Percentiles rank a stretch among this genome's conserved stretches.
These are phyloP conservation scores for Epinotia brunnichana DNA, from an alignment of 2,888 invertebrate genomes.

Conservation along the genomic window DNA sequence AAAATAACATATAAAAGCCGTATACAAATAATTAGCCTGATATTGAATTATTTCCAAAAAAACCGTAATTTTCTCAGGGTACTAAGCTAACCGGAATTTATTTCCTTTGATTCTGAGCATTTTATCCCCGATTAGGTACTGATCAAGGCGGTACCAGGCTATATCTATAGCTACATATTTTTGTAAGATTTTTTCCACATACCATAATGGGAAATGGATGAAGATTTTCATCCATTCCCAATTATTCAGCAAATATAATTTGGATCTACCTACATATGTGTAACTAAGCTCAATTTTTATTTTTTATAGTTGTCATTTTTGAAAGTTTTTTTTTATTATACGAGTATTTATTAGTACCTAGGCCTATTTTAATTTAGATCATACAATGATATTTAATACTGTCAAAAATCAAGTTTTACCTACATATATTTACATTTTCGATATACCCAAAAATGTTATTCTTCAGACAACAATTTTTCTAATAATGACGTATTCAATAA, in stretches of 20 bases:
- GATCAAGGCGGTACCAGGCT: neutral
- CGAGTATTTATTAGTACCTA: neutral
- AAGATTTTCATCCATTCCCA: too few relatives aligned
- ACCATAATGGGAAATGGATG: too few relatives aligned
- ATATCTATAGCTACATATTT: neutral
- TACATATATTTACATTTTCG: neutral
- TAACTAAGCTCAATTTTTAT: constrained; percentile 7
- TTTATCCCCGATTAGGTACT: neutral
- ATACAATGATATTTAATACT: neutral
- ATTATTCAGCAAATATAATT: neutral
- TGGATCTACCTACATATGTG: neutral
- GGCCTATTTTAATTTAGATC: neutral
- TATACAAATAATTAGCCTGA: too few relatives aligned
- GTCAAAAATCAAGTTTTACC: neutral
- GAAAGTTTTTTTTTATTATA: neutral
- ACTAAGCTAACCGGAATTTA: too few relatives aligned
- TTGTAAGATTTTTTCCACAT: neutral
- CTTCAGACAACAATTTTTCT: neutral
- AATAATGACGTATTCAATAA: neutral
- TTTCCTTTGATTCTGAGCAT: neutral
- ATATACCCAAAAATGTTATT: neutral
- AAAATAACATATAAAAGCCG: too few relatives aligned
- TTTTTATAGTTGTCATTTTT: constrained; percentile 4
- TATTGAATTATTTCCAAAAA: too few relatives aligned
- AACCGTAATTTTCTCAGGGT: too few relatives aligned